Percentiles rank a stretch among this genome's conserved stretches.
Conservation (phyloP, 1,140 invertebrate species). For the Parasteatoda tepidariorum region DNA sequence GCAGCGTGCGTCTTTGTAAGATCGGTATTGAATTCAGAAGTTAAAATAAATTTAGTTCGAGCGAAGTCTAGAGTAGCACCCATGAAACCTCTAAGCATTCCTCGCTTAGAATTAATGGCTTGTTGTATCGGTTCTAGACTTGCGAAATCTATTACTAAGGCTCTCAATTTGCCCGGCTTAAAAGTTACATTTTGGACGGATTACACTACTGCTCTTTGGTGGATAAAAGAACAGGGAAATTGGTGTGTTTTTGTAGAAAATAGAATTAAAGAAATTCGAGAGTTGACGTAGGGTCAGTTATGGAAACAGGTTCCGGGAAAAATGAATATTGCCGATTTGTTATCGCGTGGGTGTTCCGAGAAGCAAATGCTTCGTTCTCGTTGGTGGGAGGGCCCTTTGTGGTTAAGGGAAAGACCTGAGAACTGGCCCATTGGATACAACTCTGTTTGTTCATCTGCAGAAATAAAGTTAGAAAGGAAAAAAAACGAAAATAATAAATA, state of each 20-base stretch:
- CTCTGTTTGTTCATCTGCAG: neutral
- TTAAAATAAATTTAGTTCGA: constrained; percentile 40
- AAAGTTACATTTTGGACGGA: constrained; percentile 18
- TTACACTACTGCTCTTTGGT: constrained; percentile 6
- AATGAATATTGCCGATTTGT: constrained; percentile 23
- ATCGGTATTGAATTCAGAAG: constrained; percentile 12
- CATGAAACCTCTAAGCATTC: neutral
- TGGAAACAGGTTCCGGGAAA: constrained; percentile 15
- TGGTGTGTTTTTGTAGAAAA: constrained; percentile 23
- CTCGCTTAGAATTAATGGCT: constrained; percentile 16
- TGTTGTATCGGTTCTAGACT: neutral
- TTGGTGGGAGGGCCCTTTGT: constrained; percentile 20
- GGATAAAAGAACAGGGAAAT: constrained; percentile 19
- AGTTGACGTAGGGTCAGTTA: neutral
- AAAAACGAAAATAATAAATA: neutral
- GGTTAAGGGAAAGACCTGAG: neutral
- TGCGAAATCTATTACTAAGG: neutral
- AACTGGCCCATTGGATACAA: constrained; percentile 10
- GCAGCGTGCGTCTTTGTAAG: neutral
- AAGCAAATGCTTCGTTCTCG: neutral
- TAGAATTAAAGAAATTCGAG: too few species aligned
- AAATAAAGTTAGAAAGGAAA: constrained; percentile 1
- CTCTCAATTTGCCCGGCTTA: constrained; percentile 6
- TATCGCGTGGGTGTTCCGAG: neutral
- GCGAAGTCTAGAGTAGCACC: constrained; percentile 35